Conservation (phyloP, 2,888 invertebrate species). For the Hirtodrosophila duncani region DNA sequence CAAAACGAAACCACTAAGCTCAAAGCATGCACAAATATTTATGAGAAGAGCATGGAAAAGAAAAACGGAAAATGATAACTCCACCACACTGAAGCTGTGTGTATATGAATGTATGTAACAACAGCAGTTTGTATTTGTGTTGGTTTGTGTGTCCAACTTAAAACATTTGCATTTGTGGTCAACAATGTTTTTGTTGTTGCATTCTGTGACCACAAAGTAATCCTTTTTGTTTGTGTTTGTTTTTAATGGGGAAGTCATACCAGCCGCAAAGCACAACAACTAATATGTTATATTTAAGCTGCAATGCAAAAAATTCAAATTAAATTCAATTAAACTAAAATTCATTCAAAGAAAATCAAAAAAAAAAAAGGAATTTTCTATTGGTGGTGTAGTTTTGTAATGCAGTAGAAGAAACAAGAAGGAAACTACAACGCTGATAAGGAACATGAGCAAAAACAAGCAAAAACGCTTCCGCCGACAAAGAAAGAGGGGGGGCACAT, state of each 20-base stretch:
- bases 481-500: too few relatives aligned
- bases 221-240: constrained; percentile 29
- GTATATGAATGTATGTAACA: not conserved
- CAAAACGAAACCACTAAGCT: constrained; percentile 23
- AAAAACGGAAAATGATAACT: not conserved
- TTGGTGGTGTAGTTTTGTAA: constrained; percentile 3
- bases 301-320: too few relatives aligned
- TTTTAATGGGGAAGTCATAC: constrained; percentile 5
- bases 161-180: constrained; percentile 51
- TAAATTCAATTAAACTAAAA: constrained; percentile 1
- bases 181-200: constrained; percentile 22
- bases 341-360: constrained; percentile 8
- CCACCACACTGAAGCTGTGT: too few relatives aligned
- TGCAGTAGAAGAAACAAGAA: not conserved
- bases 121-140: constrained; percentile 1
- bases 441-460: constrained; percentile 12
- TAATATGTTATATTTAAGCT: too few relatives aligned
- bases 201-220: constrained; percentile 31
- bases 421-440: constrained; percentile 2
- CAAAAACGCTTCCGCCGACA: too few relatives aligned
- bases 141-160: constrained; percentile 32
- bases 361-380: too few relatives aligned
- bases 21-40: too few relatives aligned
- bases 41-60: too few relatives aligned
- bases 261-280: too few relatives aligned